Conservation (phyloP, 35 echinoderm and acorn worm genomes). For the Amphiura filiformis region DNA sequence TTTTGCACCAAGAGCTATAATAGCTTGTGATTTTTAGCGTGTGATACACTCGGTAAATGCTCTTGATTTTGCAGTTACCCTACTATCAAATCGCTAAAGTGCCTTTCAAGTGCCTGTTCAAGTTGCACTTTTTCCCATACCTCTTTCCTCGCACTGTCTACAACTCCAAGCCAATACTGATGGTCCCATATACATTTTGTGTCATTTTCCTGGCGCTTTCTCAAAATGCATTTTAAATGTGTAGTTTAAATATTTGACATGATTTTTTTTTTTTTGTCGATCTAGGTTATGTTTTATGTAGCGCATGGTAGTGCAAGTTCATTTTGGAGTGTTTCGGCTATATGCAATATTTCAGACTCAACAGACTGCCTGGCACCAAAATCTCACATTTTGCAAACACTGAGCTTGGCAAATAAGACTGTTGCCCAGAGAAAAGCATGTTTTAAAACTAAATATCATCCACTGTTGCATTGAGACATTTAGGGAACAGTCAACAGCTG, state of each 20-base stretch:
- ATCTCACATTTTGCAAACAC: background rate
- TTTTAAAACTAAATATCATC: background rate
- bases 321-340: constrained; percentile 13
- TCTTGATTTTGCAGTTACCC: background rate
- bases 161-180: background rate
- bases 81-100: constrained; percentile 11
- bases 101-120: background rate
- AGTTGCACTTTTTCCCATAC: background rate
- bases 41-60: background rate
- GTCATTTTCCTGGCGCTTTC: background rate
- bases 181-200: constrained; percentile 5
- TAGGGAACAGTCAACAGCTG: too few species aligned
- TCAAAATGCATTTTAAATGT: constrained; percentile 7
- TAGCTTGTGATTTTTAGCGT: constrained; percentile 3
- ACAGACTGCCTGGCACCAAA: background rate
- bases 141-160: background rate
- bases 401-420: background rate
- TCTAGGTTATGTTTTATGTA: constrained; percentile 8
- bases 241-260: background rate
- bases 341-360: background rate
- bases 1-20: background rate
- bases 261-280: background rate
- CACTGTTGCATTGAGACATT: background rate
- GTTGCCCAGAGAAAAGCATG: background rate
- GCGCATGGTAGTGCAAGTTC: background rate